These are phyloP conservation scores for Allobates femoralis DNA, from an alignment of 2,797 vertebrate species.

Conservation along the genomic window DNA sequence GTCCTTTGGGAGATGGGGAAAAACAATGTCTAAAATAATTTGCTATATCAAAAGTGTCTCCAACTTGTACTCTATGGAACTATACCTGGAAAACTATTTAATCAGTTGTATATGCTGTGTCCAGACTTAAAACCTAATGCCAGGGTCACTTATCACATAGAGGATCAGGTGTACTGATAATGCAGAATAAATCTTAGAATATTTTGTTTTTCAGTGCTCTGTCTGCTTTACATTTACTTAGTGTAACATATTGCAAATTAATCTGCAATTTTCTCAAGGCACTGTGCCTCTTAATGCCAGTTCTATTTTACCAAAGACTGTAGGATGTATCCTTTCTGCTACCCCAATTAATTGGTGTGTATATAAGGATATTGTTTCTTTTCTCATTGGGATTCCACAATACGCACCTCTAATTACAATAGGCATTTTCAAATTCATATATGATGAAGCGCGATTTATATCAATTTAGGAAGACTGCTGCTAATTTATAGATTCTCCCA, in stretches of 20 bases:
- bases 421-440: constrained; percentile 8
- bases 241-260: not conserved
- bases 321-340: not conserved
- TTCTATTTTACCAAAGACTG: not conserved
- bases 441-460: constrained; percentile 16
- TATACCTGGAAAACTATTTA: not conserved
- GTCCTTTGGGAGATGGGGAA: constrained; percentile 17
- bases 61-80: not conserved
- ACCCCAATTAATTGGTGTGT: not conserved
- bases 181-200: not conserved
- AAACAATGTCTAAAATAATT: constrained; percentile 36
- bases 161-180: not conserved
- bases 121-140: not conserved
- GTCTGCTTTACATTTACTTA: not conserved
- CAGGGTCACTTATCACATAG: not conserved
- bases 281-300: not conserved
- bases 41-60: constrained; percentile 3
- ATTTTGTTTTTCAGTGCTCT: not conserved
- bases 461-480: not conserved
- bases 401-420: not conserved
- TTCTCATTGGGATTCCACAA: not conserved
- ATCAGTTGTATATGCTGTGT: not conserved
- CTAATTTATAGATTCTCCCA: not conserved
- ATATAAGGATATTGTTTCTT: not conserved
- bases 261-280: not conserved